Evolutionary conservation across 2,113 vertebrate genomes (phyloP), one percentile per base, ranked within the genome.

Genomic region (Leptodactylus fuscus): DNA sequence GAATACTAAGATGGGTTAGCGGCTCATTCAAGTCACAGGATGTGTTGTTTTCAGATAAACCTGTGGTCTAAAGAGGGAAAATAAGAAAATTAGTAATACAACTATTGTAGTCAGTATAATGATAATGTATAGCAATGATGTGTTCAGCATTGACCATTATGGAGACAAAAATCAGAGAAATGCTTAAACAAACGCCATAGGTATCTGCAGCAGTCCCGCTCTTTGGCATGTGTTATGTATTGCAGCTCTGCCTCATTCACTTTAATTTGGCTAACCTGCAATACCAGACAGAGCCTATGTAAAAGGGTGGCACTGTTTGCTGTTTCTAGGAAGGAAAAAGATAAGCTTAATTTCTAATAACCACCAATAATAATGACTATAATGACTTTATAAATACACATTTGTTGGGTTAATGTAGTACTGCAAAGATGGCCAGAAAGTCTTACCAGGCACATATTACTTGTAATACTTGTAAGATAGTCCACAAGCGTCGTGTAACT

Each of bases 391-490:
- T 18, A 27, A 34, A 27, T 34, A 16, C 11, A 29, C 6, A 69
- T 36, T 20, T 69, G 5, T 22, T 69, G 15, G 18, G 8, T 32
- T 5, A 49, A 12, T n/a, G 8, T n/a, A 48, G 1, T 49, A 20
- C 65, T 36, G 18, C 2, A 18, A 69, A 69, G 32, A 29, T 49
- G 15, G n/a, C 9, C 29, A 9, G 22, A 79, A 15, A 2, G 18
- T 24, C 55, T 48, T 88, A 88, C 88, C 76, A 60, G 55, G 65
- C 83, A 88, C 16, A 53, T 2, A 13, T 29, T 10, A 1, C 10
- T 46, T 32, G 38, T 32, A 12, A 88, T 77, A n/a, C 29, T 74
- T 20, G 24, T 82, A 27, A 88, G 58, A 80, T 87, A 87, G 5
- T 41, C 88, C 29, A 29, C 58, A 12, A 88, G 38, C 12, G 36